phyloP scores from a whole-genome alignment of 2,888 invertebrate species.

The Mystacides longicornis region DNA sequence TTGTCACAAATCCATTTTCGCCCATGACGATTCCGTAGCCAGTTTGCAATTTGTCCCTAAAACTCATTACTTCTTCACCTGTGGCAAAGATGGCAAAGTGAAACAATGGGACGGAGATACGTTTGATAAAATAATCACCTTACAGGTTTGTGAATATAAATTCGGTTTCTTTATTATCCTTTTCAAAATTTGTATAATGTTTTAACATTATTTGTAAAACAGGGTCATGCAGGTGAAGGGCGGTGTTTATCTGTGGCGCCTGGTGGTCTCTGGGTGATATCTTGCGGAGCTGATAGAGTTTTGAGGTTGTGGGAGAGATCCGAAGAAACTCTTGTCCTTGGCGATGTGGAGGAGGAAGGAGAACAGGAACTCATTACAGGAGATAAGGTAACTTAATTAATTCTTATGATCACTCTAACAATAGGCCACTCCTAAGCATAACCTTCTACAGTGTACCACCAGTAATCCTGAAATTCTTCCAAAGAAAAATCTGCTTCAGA shows the following conservation, averaged over 20 bases:
- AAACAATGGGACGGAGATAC: constrained; percentile 97
- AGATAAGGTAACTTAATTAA: constrained; percentile 39
- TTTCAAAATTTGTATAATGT: background rate
- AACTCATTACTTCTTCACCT: constrained; percentile 90
- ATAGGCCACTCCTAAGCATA: no score
- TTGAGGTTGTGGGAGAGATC: constrained; percentile 80
- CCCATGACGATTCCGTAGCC: constrained; percentile 93
- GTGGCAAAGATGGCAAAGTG: constrained; percentile 87
- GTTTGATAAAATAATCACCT: constrained; percentile 82
- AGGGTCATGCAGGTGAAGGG: constrained; percentile 81
- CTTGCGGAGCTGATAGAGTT: constrained; percentile 83
- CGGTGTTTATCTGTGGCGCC: constrained; percentile 69
- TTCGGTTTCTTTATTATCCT: background rate
- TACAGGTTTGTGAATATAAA: constrained; percentile 53
- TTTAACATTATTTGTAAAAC: constrained; percentile 18
- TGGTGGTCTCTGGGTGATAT: constrained; percentile 69
- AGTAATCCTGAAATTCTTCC: background rate
- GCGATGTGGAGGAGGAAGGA: constrained; percentile 83
- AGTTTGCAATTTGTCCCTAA: constrained; percentile 81
- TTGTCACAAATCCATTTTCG: constrained; percentile 90
- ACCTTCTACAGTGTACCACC: background rate
- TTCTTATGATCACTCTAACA: background rate
- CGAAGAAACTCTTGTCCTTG: constrained; percentile 83
- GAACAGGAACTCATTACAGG: constrained; percentile 74
- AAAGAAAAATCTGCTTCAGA: no score